Conservation (phyloP, 2,113 vertebrate genomes). For the Theristicus caerulescens region DNA sequence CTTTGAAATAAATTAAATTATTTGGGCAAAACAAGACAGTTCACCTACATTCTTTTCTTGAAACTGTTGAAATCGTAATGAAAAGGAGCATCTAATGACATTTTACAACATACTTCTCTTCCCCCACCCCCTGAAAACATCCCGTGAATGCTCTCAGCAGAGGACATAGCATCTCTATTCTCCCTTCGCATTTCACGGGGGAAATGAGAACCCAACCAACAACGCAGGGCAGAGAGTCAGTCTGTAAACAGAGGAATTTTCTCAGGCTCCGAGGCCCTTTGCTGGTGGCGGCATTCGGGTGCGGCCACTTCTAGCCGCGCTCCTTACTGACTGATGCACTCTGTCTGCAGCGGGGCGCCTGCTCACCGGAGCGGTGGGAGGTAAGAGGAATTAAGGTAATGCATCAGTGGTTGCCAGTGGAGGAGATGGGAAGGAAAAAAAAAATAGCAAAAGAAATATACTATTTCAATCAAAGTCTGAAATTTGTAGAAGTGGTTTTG, state of each 20-base stretch:
- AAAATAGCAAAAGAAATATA: constrained; percentile 71
- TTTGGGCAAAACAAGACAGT: background rate
- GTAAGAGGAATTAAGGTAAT: constrained; percentile 67
- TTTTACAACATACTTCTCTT: background rate
- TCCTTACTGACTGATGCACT: constrained; percentile 1
- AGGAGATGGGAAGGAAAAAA: constrained; percentile 36
- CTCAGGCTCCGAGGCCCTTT: background rate
- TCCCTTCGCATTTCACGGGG: background rate
- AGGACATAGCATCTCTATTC: background rate
- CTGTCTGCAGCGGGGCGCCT: background rate
- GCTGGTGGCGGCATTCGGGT: background rate
- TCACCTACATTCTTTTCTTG: background rate
- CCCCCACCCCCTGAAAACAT: background rate
- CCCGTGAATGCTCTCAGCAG: background rate
- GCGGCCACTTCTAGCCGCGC: background rate
- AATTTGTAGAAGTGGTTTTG: constrained; percentile 83
- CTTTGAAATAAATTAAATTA: background rate
- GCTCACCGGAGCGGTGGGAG: constrained; percentile 41
- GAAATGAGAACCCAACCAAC: background rate
- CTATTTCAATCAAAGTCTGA: constrained; percentile 82
- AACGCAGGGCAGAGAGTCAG: background rate
- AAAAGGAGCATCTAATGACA: background rate
- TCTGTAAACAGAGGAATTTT: background rate
- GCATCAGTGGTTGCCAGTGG: constrained; percentile 66
- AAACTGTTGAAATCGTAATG: background rate